Evolutionary conservation across 2,888 invertebrate species (phyloP).

Genomic region (Cephus pulcher): DNA sequence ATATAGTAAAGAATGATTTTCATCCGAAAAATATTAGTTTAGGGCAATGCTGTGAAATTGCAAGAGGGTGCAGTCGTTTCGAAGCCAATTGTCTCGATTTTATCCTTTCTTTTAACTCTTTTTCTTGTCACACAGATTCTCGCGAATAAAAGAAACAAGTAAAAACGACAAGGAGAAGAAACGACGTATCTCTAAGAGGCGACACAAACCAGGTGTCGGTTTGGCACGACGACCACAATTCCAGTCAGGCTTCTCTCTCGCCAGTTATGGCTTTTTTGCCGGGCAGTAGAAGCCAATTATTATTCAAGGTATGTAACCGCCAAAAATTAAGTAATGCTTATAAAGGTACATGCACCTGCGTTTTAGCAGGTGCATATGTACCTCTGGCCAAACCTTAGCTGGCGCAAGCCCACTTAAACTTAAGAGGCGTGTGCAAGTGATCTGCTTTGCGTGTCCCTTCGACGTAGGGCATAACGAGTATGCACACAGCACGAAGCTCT

Average conservation of each 20-base stretch:
- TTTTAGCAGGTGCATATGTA: conserved; percentile 41
- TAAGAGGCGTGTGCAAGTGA: conserved; percentile 26
- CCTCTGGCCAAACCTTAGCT: conserved; percentile 20
- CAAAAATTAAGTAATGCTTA: conserved; percentile 52
- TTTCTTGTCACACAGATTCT: neutral
- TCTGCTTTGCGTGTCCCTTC: conserved; percentile 41
- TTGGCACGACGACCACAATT: conserved; percentile 11
- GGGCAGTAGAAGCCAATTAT: conserved; percentile 32
- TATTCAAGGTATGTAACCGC: conserved; percentile 47
- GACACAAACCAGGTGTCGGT: conserved; percentile 28
- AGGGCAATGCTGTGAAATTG: neutral
- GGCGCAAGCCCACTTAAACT: conserved; percentile 28
- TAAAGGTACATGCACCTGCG: conserved; percentile 47
- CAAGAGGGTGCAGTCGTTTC: neutral
- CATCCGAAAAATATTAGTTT: neutral
- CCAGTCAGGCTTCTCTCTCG: conserved; percentile 11
- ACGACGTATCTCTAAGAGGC: neutral
- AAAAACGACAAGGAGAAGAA: neutral
- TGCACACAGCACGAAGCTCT: conserved; percentile 10
- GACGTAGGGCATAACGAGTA: conserved; percentile 34
- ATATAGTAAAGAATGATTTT: neutral
- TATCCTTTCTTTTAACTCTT: neutral
- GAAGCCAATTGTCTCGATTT: neutral
- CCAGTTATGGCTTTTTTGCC: conserved; percentile 16
- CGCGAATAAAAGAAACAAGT: neutral